These are phyloP conservation scores for Dermochelys coriacea DNA, from an alignment of 2,797 vertebrate species.

Conservation along the genomic window DNA sequence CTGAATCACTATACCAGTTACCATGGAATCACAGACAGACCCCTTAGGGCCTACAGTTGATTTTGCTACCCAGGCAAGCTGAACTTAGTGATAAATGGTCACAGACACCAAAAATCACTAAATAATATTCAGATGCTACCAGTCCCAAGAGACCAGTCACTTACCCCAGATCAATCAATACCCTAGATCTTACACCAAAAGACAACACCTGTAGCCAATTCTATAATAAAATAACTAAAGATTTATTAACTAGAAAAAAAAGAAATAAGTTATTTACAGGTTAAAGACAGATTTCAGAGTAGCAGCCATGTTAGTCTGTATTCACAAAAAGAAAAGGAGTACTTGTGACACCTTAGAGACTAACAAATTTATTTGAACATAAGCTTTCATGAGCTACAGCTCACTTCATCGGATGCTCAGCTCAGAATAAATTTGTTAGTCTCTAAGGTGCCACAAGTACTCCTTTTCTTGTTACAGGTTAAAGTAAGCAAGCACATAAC, in stretches of 20 bases:
- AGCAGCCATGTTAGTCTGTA: too few species aligned
- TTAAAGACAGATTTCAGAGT: not conserved
- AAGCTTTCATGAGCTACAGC: too few species aligned
- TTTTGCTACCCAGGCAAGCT: not conserved
- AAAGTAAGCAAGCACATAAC: not conserved
- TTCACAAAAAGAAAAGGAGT: too few species aligned
- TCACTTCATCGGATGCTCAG: too few species aligned
- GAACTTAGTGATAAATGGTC: not conserved
- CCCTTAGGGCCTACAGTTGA: not conserved
- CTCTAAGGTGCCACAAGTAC: too few species aligned
- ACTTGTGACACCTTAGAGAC: too few species aligned
- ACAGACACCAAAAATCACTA: not conserved
- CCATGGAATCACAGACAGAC: too few species aligned
- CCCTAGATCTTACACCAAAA: not conserved
- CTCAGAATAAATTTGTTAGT: too few species aligned
- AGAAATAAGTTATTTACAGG: not conserved
- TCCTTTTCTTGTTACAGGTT: too few species aligned
- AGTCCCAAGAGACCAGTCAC: not conserved
- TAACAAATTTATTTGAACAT: too few species aligned
- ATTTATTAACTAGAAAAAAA: not conserved
- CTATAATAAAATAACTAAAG: not conserved
- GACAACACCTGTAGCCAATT: not conserved
- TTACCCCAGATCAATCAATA: not conserved
- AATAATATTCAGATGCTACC: not conserved
- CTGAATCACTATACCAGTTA: too few species aligned